Evolutionary conservation across 2,888 invertebrate species (phyloP).

Genomic region (Nomada lathburiana): DNA sequence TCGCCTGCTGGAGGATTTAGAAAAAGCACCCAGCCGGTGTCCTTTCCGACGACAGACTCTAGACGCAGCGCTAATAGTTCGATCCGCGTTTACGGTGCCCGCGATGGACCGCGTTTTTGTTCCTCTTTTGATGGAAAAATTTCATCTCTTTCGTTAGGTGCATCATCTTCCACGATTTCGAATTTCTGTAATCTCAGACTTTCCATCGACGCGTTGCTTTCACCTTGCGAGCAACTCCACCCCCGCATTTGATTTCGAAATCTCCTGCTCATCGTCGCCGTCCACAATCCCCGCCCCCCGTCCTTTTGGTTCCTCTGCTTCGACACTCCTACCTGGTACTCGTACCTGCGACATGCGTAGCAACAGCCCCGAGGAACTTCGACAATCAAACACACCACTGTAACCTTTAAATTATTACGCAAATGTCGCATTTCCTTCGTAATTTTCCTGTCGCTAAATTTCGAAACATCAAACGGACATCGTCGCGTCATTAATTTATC

Average conservation of each 20-base stretch:
- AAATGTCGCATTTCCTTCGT: too few relatives aligned
- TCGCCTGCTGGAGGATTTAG: conserved; percentile 50
- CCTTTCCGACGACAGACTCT: conserved; percentile 50
- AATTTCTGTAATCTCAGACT: not conserved
- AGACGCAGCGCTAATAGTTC: conserved; percentile 38
- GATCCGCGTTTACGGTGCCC: conserved; percentile 17
- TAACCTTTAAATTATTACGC: too few relatives aligned
- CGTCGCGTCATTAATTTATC: too few relatives aligned
- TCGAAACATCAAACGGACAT: too few relatives aligned
- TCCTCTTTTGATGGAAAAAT: not conserved
- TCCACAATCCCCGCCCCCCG: conserved; percentile 5
- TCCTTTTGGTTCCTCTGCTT: not conserved
- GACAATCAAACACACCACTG: too few relatives aligned
- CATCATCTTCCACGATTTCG: not conserved
- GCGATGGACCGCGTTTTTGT: conserved; percentile 2
- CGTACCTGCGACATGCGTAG: not conserved
- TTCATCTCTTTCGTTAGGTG: not conserved
- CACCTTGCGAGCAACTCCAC: conserved; percentile 4
- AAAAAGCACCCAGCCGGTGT: conserved; percentile 52
- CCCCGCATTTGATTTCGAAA: conserved; percentile 15
- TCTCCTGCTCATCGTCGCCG: conserved; percentile 14
- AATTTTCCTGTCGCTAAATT: too few relatives aligned
- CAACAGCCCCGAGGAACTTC: not conserved
- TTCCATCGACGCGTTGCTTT: conserved; percentile 11
- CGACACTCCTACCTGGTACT: not conserved